A percentile compares a stretch with the other conserved stretches of the same genome.
These are phyloP conservation scores for Ptychoptera albimana DNA, from an alignment of 2,888 invertebrate species.

Conservation along the genomic window DNA sequence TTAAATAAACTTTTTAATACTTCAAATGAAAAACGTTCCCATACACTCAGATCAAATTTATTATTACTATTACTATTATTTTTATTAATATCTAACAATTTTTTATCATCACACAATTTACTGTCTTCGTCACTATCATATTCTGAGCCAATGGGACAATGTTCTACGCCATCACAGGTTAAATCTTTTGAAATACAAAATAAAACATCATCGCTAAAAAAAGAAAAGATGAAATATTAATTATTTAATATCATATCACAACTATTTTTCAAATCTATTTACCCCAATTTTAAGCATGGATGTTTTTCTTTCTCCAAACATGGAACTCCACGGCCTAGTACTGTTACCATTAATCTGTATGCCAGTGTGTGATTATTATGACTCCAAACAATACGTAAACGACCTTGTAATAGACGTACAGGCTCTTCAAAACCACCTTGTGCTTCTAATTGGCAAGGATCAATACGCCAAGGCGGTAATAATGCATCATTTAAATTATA, in stretches of 20 bases:
- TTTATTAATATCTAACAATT: neutral
- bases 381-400: constrained; percentile 38
- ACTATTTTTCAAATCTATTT: constrained; percentile 8
- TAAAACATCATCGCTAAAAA: constrained; percentile 21
- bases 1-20: constrained; percentile 27
- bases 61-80: no score
- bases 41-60: constrained; percentile 21
- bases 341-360: constrained; percentile 27
- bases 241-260: no score
- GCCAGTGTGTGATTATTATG: constrained; percentile 21
- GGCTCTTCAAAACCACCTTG: constrained; percentile 36
- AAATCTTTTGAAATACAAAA: constrained; percentile 49
- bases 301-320: constrained; percentile 23
- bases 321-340: constrained; percentile 25
- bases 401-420: constrained; percentile 37
- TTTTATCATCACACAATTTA: constrained; percentile 18
- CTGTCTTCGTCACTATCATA: constrained; percentile 34
- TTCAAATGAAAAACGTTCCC: constrained; percentile 27
- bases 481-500: constrained; percentile 24
- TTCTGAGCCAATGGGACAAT: constrained; percentile 48
- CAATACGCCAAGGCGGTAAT: constrained; percentile 37
- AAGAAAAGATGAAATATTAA: neutral
- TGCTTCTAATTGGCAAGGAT: constrained; percentile 33
- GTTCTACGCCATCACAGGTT: constrained; percentile 47
- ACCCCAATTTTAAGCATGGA: constrained; percentile 28